Conservation (phyloP, 2,113 vertebrate genomes). For the Chaenogobius annularis region DNA sequence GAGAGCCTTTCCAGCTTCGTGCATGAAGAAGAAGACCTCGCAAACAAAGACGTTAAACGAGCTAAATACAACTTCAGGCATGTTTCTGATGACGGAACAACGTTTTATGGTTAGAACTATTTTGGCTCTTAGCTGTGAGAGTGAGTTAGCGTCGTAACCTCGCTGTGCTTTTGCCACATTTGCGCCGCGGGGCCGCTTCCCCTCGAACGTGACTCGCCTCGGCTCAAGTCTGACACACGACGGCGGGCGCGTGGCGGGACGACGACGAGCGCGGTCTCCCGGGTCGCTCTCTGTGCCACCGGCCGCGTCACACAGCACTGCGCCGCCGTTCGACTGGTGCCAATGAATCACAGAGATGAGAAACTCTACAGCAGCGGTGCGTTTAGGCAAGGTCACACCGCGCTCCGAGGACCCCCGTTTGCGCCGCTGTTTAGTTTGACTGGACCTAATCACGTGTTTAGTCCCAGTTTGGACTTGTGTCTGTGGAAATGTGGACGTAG, state of each 20-base stretch:
- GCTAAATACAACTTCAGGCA: no score
- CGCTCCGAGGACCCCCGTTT: no score
- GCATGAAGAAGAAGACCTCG: no score
- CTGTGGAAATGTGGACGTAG: no score
- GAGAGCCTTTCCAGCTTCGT: no score
- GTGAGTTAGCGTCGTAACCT: background rate
- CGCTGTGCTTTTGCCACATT: background rate
- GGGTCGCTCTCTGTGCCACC: background rate
- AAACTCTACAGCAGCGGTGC: background rate
- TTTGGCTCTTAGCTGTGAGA: no score
- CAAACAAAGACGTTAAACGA: no score
- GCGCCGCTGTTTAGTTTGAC: no score
- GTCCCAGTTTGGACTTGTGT: background rate
- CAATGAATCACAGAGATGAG: constrained; percentile 32
- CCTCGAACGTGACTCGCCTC: constrained; percentile 1
- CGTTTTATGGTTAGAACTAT: no score
- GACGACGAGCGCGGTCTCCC: background rate
- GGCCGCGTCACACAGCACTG: background rate
- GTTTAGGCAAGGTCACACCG: background rate
- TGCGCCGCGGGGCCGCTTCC: background rate
- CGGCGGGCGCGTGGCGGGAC: background rate
- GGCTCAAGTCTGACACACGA: constrained; percentile 4
- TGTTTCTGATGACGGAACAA: no score
- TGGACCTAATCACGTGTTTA: no score
- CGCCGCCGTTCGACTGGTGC: background rate